Conservation (phyloP, 2,113 vertebrate genomes). For the Cephalophus harveyi region DNA sequence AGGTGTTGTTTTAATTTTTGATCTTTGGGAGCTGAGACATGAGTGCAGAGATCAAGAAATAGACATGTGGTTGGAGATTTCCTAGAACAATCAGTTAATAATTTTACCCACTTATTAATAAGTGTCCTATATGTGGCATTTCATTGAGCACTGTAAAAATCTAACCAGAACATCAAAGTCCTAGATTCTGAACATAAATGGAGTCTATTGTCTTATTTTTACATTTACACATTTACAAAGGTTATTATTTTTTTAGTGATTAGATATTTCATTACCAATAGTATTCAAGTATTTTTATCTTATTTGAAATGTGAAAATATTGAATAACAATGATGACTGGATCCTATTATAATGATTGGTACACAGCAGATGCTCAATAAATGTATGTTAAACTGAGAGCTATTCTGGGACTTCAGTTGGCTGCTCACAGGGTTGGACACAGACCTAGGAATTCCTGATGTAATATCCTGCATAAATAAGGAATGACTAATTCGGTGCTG, state of each 20-base stretch:
- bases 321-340: slow-evolving; percentile 74
- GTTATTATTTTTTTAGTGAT: slow-evolving; percentile 7
- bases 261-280: background rate
- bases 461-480: slow-evolving; percentile 82
- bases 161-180: background rate
- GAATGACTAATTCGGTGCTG: slow-evolving; percentile 83
- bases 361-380: slow-evolving; percentile 41
- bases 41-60: background rate
- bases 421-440: slow-evolving; percentile 71
- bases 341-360: slow-evolving; percentile 55
- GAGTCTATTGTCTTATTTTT: slow-evolving; percentile 10
- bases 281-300: slow-evolving; percentile 34
- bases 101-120: slow-evolving; percentile 24
- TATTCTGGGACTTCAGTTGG: slow-evolving; percentile 75
- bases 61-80: slow-evolving; percentile 4
- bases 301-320: slow-evolving; percentile 70
- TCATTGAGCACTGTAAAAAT: background rate
- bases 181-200: background rate
- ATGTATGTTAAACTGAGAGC: slow-evolving; percentile 1
- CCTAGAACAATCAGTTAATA: slow-evolving; percentile 17
- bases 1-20: slow-evolving; percentile 47
- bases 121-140: background rate
- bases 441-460: slow-evolving; percentile 80
- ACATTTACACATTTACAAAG: slow-evolving; percentile 10
- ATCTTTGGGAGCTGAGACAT: slow-evolving; percentile 35